Base-by-base conservation (phyloP, 1,140 invertebrate species). In the Leptopilina boulardi region DNA sequence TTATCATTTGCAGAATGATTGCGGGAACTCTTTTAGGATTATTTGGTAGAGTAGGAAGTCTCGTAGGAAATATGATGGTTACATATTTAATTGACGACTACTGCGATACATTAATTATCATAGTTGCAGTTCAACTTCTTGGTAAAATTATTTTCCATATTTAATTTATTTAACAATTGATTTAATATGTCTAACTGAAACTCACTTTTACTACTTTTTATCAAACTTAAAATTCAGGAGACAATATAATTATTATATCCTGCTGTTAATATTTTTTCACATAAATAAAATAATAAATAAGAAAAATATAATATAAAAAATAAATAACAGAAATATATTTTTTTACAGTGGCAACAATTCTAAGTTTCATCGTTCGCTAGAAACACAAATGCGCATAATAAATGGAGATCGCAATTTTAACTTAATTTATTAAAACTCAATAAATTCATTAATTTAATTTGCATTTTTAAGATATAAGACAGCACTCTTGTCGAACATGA, bases 21-120 rank as follows among this genome's bases (percentile, higher is more conserved):
- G 90, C 89, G 0, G 81, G 89, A 3, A 87, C 87, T n/a, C 80
- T 91, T 26, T 84, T 88, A 4, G 80, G 88, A 10, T 87, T 89
- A 5, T 79, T 87, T 72, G 89, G 89, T 30, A 82, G 90, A 51
- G 59, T 87, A 8, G 90, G 90, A 15, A 88, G 86, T 11, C 84
- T 91, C 4, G 71, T 86, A 3, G 89, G 87, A 10, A 91, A 89
- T 66, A 71, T 87, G n/a, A 76, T 89, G 54, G 89, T 91, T 66
- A 89, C 89, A 18, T 87, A 88, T 71, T 84, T 91, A 26, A 88
- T 91, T 23, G 90, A 91, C 75, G 77, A 88, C 5, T 85, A 91
- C 66, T 91, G 90, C 72, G 77, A 83, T 6, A 73, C 86, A 21
- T 80, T 89, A 0, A 87, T 91, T 34, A 59, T 86, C 2, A 74